phyloP scores from a whole-genome alignment of 2,797 vertebrate species.

The Alfaro cultratus region DNA sequence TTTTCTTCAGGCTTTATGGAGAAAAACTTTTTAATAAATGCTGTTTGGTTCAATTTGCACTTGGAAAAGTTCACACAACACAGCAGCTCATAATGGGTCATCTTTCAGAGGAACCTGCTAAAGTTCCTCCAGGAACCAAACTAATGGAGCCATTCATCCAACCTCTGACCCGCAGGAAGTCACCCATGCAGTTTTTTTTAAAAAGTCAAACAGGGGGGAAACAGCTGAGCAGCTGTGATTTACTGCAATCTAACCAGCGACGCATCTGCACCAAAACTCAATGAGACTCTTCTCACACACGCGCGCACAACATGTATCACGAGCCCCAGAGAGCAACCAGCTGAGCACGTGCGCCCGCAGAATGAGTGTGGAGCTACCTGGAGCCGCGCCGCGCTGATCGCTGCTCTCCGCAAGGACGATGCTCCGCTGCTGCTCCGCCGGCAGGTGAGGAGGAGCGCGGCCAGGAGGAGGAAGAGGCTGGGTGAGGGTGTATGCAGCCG shows the following conservation, averaged over 20 bases:
- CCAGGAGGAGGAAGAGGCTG: background rate
- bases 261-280: background rate
- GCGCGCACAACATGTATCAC: background rate
- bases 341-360: constrained; percentile 15
- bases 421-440: constrained; percentile 21
- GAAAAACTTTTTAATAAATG: background rate
- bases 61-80: background rate
- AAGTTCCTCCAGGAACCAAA: background rate
- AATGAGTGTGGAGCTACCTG: constrained; percentile 50
- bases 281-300: constrained; percentile 31
- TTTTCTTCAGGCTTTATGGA: background rate
- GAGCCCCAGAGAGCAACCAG: constrained; percentile 11
- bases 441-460: constrained; percentile 25
- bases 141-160: background rate
- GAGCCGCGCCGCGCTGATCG: constrained; percentile 13
- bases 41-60: background rate
- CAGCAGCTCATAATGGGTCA: background rate
- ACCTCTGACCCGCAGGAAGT: constrained; percentile 5
- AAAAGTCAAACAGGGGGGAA: background rate
- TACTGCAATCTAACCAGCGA: background rate
- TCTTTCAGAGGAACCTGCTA: background rate
- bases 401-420: constrained; percentile 29
- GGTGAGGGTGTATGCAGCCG: constrained; percentile 3
- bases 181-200: background rate
- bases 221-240: background rate